phyloP scores from a whole-genome alignment of 1,140 invertebrate genomes.

The Campoletis sonorensis region DNA sequence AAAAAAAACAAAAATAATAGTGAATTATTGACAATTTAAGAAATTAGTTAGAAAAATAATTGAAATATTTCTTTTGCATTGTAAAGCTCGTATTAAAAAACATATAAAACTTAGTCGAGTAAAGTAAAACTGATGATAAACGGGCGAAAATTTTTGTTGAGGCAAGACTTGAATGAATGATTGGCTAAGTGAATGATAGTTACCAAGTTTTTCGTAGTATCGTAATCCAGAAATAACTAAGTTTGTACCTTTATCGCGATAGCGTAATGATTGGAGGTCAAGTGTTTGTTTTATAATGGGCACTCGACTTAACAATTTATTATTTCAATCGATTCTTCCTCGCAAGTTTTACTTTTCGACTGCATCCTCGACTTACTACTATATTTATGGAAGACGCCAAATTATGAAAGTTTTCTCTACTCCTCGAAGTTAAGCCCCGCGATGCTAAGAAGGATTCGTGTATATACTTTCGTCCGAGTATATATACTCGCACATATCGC shows the following conservation, averaged over 20 bases:
- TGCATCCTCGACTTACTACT: conserved; percentile 14
- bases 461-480: conserved; percentile 13
- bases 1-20: too few relatives aligned
- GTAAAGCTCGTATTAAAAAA: too few relatives aligned
- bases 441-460: not conserved
- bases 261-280: not conserved
- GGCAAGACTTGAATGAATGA: not conserved
- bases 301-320: not conserved
- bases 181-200: too few relatives aligned
- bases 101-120: too few relatives aligned
- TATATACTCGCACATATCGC: not conserved
- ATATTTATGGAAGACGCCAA: not conserved
- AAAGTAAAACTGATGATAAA: too few relatives aligned
- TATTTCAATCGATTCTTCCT: not conserved
- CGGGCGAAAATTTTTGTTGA: too few relatives aligned
- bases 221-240: too few relatives aligned
- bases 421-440: not conserved
- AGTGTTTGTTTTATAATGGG: conserved; percentile 3
- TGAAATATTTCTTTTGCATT: too few relatives aligned
- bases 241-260: too few relatives aligned
- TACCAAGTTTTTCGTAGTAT: too few relatives aligned
- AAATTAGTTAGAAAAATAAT: too few relatives aligned
- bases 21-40: too few relatives aligned
- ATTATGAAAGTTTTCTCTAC: conserved; percentile 27
- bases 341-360: not conserved